A percentile compares a stretch with the other conserved stretches of the same genome.
Evolutionary conservation across 2,113 vertebrate genomes (phyloP).

Genomic region (Nycticebus coucang): DNA sequence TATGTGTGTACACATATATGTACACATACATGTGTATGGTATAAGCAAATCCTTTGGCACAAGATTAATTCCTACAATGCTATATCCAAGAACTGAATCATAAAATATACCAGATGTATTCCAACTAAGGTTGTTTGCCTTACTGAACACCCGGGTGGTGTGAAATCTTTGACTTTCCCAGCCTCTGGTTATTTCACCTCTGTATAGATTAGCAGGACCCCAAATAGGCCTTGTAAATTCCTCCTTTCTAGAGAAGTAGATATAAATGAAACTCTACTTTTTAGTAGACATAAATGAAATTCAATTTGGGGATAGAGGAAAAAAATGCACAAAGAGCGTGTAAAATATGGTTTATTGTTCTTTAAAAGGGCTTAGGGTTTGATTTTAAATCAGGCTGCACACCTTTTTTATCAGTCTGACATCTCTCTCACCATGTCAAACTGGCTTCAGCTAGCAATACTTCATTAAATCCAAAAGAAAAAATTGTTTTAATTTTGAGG

Average conservation of each 20-base stretch:
- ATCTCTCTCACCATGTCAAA: slow-evolving; percentile 62
- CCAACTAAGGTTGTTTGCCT: neutral
- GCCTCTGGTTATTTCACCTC: slow-evolving; percentile 16
- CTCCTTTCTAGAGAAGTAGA: neutral
- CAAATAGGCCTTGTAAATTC: neutral
- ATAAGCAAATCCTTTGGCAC: slow-evolving; percentile 67
- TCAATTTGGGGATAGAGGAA: slow-evolving; percentile 16
- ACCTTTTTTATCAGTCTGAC: slow-evolving; percentile 70
- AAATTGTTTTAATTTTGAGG: slow-evolving; percentile 52
- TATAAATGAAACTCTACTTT: slow-evolving; percentile 53
- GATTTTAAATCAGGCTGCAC: slow-evolving; percentile 78
- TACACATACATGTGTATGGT: neutral
- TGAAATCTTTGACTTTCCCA: slow-evolving; percentile 15
- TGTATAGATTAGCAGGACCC: slow-evolving; percentile 49
- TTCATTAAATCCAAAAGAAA: slow-evolving; percentile 65
- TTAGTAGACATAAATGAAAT: slow-evolving; percentile 42
- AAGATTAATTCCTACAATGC: slow-evolving; percentile 68
- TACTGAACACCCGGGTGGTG: neutral
- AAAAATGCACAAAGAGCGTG: slow-evolving; percentile 65
- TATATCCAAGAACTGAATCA: slow-evolving; percentile 57
- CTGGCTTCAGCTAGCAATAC: slow-evolving; percentile 62
- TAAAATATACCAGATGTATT: slow-evolving; percentile 25
- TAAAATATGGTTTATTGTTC: slow-evolving; percentile 78
- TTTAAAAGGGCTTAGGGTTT: slow-evolving; percentile 76
- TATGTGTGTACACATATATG: no score